Conservation (phyloP, 2,113 vertebrate species). For the Malurus alboscapulatus region DNA sequence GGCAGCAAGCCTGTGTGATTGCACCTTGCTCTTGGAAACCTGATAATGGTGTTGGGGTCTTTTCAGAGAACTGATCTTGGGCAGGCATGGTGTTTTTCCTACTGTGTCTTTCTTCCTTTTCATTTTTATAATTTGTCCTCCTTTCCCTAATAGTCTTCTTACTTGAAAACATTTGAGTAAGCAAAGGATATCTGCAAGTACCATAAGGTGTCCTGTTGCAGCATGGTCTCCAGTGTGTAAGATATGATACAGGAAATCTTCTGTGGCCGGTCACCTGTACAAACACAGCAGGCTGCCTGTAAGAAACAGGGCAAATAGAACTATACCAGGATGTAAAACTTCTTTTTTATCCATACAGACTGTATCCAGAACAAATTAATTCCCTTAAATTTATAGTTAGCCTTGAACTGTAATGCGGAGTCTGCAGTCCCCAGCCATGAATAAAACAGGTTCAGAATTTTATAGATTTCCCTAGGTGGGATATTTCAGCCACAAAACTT, state of each 20-base stretch:
- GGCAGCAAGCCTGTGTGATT: not conserved
- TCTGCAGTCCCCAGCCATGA: not conserved
- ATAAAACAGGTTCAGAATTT: not conserved
- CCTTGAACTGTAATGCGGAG: not conserved
- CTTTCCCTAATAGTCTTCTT: not conserved
- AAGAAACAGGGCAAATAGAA: not conserved
- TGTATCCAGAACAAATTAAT: not conserved
- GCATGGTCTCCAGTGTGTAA: not conserved
- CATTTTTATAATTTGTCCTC: not conserved
- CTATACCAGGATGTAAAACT: not conserved
- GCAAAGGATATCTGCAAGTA: not conserved
- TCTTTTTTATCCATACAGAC: not conserved
- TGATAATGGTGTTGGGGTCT: not conserved
- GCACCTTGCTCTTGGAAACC: not conserved
- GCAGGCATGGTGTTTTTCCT: not conserved
- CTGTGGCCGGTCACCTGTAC: not conserved
- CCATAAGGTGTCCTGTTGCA: fast-evolving
- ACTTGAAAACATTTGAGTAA: not conserved
- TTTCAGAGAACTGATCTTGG: not conserved
- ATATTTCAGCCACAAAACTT: not conserved
- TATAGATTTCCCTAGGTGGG: not conserved
- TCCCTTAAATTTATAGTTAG: not conserved
- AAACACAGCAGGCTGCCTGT: not conserved
- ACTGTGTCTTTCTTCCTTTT: not conserved
- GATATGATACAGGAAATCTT: not conserved